Percentiles rank a stretch among this genome's conserved stretches.
Evolutionary conservation across 2,888 invertebrate genomes (phyloP).

Genomic region (Platycheirus albimanus): DNA sequence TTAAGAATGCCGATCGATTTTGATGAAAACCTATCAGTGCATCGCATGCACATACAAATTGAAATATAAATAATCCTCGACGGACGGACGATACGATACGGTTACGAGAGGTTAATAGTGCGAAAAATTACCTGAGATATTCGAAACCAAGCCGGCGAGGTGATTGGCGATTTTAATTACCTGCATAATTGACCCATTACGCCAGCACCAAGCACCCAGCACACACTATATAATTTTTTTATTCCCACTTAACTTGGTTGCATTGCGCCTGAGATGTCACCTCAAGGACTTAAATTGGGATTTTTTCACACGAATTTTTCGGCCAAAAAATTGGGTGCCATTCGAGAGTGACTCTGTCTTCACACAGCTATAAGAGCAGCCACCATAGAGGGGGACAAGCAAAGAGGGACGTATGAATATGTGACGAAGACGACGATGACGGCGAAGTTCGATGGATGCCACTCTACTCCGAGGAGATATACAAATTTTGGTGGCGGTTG

Average conservation of each 20-base stretch:
- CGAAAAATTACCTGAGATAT: slow-evolving; percentile 64
- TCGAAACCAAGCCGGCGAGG: slow-evolving; percentile 56
- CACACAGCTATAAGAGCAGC: slow-evolving; percentile 31
- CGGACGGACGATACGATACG: no score
- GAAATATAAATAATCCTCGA: slow-evolving; percentile 33
- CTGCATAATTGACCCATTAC: slow-evolving; percentile 70
- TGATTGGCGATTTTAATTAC: slow-evolving; percentile 70
- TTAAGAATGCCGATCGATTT: slow-evolving; percentile 60
- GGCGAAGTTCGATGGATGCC: slow-evolving; percentile 41
- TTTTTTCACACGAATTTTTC: slow-evolving; percentile 81
- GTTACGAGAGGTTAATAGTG: slow-evolving; percentile 60
- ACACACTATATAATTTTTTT: slow-evolving; percentile 18
- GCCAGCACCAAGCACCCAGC: no score
- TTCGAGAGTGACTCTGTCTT: slow-evolving; percentile 42
- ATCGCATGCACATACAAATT: slow-evolving; percentile 4
- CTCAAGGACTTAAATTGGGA: slow-evolving; percentile 70
- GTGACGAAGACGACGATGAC: no score
- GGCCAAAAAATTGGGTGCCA: slow-evolving; percentile 75
- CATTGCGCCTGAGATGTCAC: slow-evolving; percentile 47
- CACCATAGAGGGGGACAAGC: slow-evolving; percentile 41
- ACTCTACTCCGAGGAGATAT: slow-evolving; percentile 38
- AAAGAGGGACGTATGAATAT: slow-evolving; percentile 27
- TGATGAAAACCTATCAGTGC: slow-evolving; percentile 62
- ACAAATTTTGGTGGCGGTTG: slow-evolving; percentile 52
- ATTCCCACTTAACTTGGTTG: slow-evolving; percentile 1